phyloP scores from a whole-genome alignment of 2,888 invertebrate species.

The Nowickia ferox region DNA sequence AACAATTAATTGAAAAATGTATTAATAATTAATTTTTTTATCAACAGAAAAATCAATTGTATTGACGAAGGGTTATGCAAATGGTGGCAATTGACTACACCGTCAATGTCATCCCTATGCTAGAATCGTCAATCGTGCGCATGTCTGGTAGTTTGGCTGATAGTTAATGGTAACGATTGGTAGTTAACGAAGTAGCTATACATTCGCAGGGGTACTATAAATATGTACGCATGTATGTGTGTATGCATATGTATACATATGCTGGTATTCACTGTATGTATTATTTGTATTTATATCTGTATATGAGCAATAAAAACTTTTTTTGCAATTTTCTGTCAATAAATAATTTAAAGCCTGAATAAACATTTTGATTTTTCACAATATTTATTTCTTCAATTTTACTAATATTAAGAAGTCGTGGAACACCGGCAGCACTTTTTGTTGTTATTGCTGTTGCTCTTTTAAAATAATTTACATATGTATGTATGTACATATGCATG shows the following conservation, averaged over 20 bases:
- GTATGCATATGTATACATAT: background rate
- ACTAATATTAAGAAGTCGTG: conserved; percentile 33
- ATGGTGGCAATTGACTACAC: no score
- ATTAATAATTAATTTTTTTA: no score
- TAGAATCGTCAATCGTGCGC: no score
- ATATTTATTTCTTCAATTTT: background rate
- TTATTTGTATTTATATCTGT: background rate
- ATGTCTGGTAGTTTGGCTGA: no score
- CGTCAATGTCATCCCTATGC: no score
- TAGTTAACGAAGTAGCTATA: no score
- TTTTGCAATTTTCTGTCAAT: conserved; percentile 51
- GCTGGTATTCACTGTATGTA: background rate
- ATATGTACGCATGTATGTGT: background rate
- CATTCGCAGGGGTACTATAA: no score
- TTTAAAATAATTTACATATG: background rate
- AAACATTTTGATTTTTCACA: conserved; percentile 23
- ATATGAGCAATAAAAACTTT: conserved; percentile 10
- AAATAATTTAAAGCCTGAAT: conserved; percentile 61
- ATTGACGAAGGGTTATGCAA: no score
- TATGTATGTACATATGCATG: background rate
- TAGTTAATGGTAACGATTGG: no score
- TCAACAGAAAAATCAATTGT: no score
- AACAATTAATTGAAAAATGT: no score
- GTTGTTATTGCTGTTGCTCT: background rate
- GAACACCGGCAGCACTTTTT: conserved; percentile 57